Evolutionary conservation across 1,140 invertebrate species (phyloP).

Genomic region (Reticulitermes speratus): DNA sequence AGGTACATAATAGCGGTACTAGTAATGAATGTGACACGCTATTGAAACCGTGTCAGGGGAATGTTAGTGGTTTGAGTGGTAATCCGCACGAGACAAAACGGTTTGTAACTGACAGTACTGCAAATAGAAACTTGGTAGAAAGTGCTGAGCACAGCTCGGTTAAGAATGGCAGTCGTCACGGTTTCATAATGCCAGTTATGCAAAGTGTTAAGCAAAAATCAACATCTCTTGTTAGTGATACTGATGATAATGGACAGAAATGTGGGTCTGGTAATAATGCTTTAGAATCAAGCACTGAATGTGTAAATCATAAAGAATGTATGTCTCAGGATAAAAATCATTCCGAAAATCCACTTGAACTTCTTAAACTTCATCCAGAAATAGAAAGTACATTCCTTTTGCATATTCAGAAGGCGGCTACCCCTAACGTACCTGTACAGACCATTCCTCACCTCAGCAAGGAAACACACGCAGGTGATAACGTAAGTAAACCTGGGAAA

Average conservation of each 20-base stretch:
- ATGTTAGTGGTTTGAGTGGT: not conserved
- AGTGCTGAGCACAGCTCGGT: not conserved
- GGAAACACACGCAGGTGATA: not conserved
- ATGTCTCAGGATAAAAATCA: too few relatives aligned
- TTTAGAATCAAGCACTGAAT: too few relatives aligned
- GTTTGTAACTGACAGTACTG: not conserved
- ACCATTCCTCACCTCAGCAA: not conserved
- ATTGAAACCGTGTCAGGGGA: not conserved
- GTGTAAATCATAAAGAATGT: too few relatives aligned
- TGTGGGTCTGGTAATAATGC: not conserved
- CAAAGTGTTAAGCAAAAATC: not conserved
- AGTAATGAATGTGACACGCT: not conserved
- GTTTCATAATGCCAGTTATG: not conserved
- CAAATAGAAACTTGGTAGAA: not conserved
- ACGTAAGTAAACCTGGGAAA: not conserved
- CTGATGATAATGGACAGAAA: not conserved
- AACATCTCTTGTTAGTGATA: not conserved
- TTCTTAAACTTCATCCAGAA: not conserved
- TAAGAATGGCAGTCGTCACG: not conserved
- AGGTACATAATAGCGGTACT: not conserved
- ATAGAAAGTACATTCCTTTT: not conserved
- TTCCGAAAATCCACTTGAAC: too few relatives aligned
- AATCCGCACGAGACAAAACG: not conserved
- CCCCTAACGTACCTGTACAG: not conserved
- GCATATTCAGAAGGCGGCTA: not conserved